Base-by-base conservation (phyloP, 2,888 invertebrate genomes). In the Prostheceraeus crozeri region DNA sequence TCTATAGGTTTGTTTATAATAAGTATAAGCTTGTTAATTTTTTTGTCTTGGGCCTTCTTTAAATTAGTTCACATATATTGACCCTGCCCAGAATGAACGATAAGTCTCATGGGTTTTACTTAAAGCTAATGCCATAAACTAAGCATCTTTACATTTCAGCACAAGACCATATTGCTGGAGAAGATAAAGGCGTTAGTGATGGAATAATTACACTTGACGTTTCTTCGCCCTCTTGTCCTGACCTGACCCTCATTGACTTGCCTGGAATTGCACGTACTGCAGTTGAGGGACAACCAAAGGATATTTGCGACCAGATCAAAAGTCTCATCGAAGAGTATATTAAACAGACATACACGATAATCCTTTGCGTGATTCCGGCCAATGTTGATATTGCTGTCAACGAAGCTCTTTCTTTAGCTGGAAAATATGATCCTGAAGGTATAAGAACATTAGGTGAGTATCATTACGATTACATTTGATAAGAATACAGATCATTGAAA, bases 231-330 rank as follows among this genome's bases (percentile, higher is more conserved):
- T 19, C 57, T 21, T 52, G 57, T 27, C 61, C 61, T 19, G 61
- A 63, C 30, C 58, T 63, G 1, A 63, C 61, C 14, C 52, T 64
- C 16, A 62, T 64, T 35, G 64, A 64, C 35, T 53, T 62, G 6
- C 64, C 64, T 21, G 64, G 64, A 8, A 63, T 63, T 21, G 45
- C 59, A 11, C 59, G 62, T 35, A 46, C 57, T 2, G 28, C 56
- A 16, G 52, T 57, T 6, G 40, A 30, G 23, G 48, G 21, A 16
- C 60, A 62, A 31, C 40, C 52, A 21, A 6, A n/a, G 0, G 57
- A 61, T 36, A 51, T 61, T 14, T 23, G 16, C 14, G n/a, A 40
- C 6, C n/a, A 19, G 63, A 64, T 64, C 30, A 31, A 58, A 11
- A 21, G 27, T n/a, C 35, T 64, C 28, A 45, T 64, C n/a, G 8